Base-by-base conservation (phyloP, 2,888 invertebrate species). In the Emmelina monodactyla region DNA sequence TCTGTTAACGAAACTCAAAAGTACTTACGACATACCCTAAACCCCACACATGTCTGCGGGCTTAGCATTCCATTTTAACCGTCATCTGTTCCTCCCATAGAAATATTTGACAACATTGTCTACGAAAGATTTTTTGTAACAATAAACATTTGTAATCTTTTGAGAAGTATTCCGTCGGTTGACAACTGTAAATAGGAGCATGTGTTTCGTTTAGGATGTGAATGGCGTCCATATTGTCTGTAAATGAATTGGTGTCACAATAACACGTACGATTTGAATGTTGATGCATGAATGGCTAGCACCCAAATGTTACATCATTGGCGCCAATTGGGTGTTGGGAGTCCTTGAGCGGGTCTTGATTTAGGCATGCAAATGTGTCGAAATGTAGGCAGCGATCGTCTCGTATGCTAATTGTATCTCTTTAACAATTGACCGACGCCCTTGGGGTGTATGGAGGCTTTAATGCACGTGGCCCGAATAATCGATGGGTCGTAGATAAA, bases 351-450 rank as follows among this genome's bases (percentile, higher is more conserved):
- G 43, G 43, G 16, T 51, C 55, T 56, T 55, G 60, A 59, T 71
- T 68, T 56, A 61, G 71, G 56, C 68, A 73, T 75, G 72, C 62
- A 69, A 73, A 76, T 73, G 71, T 62, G 54, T 61, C 62, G 63
- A 69, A 65, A 65, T 55, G 61, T 50, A 55, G 49, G 54, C 55
- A 60, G 50, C 55, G 49, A 53, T 52, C 51, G 53, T 51, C 48
- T 49, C 50, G 57, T 53, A 73, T 75, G 65, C 72, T 67, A 73
- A 75, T 70, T 57, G 58, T 59, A 55, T 70, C 70, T 67, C 65
- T 55, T 53, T 58, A 25, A 59, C 71, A 61, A 76, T 76, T 78
- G 75, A 76, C 63, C 57, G 49, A 51, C 60, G 71, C 66, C 73
- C 68, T 73, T 72, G 69, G 58, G 60, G 65, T 64, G 72, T 65